Evolutionary conservation across 1,140 invertebrate genomes (phyloP), one percentile per base, ranked within the genome.

Genomic region (Camponotus vicinus): DNA sequence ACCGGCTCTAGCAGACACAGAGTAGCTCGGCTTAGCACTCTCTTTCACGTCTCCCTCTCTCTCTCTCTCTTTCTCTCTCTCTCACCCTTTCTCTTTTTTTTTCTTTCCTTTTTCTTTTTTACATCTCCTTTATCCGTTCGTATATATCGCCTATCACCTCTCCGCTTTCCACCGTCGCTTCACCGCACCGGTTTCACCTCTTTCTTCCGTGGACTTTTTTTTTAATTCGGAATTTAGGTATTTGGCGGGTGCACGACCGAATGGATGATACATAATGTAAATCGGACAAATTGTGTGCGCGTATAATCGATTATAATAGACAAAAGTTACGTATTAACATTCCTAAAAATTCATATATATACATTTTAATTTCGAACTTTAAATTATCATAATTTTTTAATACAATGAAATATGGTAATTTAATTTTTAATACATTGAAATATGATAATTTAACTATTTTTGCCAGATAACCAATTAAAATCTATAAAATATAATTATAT

Each of bases 1-100:
- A 93, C 88, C 88, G 91, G 91, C 88, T 92, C 88, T 93, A 93
- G 92, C 92, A 87, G 92, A 93, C 92, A 93, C 90, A 92, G 92
- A 93, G 91, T 93, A 93, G 93, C 91, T 92, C 91, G 92, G 93
- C 92, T 93, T 93, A 94, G 93, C 90, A 91, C 89, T 92, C 86
- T 91, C 67, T 77, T 88, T 89, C 82, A 85, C 70, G 73, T 89
- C 89, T 86, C 83, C 59, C 71, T 76, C 67, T 88, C 86, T 84
- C 85, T 84, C 67, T 89, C 85, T 88, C 73, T 89, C 63, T 61
- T 45, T 86, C 57, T 91, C 85, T 89, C 9, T 77, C 49, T 49
- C 42, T 79, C 18, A 67, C 5, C 32, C 67, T 84, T 49, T 84
- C 34, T 57, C 11, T n/a, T 32, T 80, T 49, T 49, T 82, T 55